A percentile compares a stretch with the other conserved stretches of the same genome.
Conservation (phyloP, 1,140 invertebrate genomes). For the Ceratoteleas bidentatus region DNA sequence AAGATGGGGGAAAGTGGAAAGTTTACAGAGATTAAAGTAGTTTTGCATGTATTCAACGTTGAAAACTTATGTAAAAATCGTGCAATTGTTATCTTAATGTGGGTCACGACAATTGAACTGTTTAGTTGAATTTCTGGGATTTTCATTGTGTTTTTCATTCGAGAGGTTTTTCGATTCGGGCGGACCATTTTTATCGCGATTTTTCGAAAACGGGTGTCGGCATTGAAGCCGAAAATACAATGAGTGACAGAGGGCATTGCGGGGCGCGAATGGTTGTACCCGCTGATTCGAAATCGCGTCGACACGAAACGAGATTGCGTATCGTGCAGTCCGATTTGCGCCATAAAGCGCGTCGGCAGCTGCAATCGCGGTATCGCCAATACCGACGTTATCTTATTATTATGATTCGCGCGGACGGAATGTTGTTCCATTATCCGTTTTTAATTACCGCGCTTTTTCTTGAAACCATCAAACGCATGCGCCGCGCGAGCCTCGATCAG, state of each 20-base stretch:
- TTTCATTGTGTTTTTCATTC: too few species aligned
- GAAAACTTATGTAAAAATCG: too few species aligned
- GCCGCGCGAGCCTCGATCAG: conserved; percentile 61
- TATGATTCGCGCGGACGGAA: conserved; percentile 16
- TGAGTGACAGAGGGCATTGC: conserved; percentile 1
- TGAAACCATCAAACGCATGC: conserved; percentile 44
- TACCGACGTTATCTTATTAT: conserved; percentile 31
- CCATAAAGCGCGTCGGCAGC: not conserved
- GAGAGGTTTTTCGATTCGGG: too few species aligned
- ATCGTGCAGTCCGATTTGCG: conserved; percentile 14
- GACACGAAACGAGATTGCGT: conserved; percentile 26
- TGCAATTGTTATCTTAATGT: too few species aligned
- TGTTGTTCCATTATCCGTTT: conserved; percentile 30
- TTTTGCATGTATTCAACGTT: too few species aligned
- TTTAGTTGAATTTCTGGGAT: too few species aligned
- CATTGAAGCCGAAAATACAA: not conserved
- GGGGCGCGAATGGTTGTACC: not conserved
- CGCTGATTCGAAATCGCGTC: conserved; percentile 24
- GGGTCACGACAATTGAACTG: too few species aligned
- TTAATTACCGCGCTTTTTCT: conserved; percentile 52
- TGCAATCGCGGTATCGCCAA: conserved; percentile 19
- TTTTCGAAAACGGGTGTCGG: too few species aligned
- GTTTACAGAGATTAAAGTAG: too few species aligned
- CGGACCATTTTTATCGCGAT: too few species aligned
- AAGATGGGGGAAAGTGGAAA: too few species aligned